A percentile compares a stretch with the other conserved stretches of the same genome.
These are phyloP conservation scores for Sebastes alutus DNA, from an alignment of 2,797 vertebrate species.

Conservation along the genomic window DNA sequence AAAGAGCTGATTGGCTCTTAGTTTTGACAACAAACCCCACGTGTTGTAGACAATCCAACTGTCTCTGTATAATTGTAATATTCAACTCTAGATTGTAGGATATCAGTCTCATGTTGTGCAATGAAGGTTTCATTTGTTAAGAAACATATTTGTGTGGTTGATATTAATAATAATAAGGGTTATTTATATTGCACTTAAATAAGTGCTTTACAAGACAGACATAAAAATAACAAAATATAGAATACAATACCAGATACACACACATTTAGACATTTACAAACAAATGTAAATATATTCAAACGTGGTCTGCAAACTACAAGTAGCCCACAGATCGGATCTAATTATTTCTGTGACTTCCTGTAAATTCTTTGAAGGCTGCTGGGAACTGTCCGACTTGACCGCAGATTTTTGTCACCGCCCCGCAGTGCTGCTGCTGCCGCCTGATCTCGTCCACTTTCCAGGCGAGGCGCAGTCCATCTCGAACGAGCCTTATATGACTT, in stretches of 20 bases:
- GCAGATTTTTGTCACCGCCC: background rate
- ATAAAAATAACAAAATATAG: background rate
- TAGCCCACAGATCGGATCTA: background rate
- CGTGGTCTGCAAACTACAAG: background rate
- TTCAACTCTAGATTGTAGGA: background rate
- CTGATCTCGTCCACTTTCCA: background rate
- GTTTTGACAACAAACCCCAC: no score
- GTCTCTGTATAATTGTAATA: background rate
- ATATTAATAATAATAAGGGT: background rate
- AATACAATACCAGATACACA: background rate
- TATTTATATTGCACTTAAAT: background rate
- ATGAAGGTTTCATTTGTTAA: background rate
- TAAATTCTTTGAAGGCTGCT: background rate
- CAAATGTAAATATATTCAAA: background rate
- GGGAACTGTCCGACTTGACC: background rate
- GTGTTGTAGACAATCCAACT: no score
- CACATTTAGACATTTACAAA: background rate
- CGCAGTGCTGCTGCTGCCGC: background rate
- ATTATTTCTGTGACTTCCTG: background rate
- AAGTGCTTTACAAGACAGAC: background rate
- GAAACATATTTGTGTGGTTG: background rate
- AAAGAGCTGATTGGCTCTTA: no score
- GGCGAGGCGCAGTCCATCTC: background rate
- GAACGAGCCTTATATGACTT: background rate
- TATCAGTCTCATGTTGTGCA: no score